Base-by-base conservation (phyloP, 2,888 invertebrate species). In the Sinelater perroti region DNA sequence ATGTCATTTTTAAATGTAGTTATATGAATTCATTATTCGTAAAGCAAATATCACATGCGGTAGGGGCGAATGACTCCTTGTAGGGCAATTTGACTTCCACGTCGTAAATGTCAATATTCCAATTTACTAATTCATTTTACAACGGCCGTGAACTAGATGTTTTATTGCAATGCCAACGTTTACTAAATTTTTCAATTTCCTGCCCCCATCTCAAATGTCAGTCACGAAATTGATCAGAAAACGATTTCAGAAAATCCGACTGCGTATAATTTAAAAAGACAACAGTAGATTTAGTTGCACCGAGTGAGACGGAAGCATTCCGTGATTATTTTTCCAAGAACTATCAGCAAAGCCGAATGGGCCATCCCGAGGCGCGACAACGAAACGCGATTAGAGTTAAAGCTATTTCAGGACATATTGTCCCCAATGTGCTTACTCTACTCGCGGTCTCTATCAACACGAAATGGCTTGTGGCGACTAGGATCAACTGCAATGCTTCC, bases 371-470 rank as follows among this genome's bases (percentile, higher is more conserved):
- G 68, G 66, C 68, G 63, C 64, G 66, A 69, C 70, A 70, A 65
- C 64, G 67, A 68, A 70, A 68, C 63, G 64, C 70, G 70, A 70
- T 70, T 69, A 71, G 66, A 69, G 65, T 66, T 68, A 60, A 59
- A 66, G 67, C 63, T 62, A 63, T 68, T 67, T 61, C 59, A 64
- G 64, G 65, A 67, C 70, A 68, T 65, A 68, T 69, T 67, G 68
- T 66, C 65, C 59, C 53, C 59, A 49, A 57, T 59, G 59, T 54
- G 47, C 54, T 54, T 33, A 40, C 44, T 42, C 38, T 54, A 44
- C 21, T 59, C 47, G 46, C 44, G 47, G 49, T 42, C 28, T 52
- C 42, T 44, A 50, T 52, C 31, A 46, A 47, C 53, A 40, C 31
- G 40, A 33, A 52, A 47, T 53, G 53, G 21, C 52, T 58, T 53